These are phyloP conservation scores for Hydropsyche tenuis DNA, from an alignment of 1,140 invertebrate species.

Conservation along the genomic window DNA sequence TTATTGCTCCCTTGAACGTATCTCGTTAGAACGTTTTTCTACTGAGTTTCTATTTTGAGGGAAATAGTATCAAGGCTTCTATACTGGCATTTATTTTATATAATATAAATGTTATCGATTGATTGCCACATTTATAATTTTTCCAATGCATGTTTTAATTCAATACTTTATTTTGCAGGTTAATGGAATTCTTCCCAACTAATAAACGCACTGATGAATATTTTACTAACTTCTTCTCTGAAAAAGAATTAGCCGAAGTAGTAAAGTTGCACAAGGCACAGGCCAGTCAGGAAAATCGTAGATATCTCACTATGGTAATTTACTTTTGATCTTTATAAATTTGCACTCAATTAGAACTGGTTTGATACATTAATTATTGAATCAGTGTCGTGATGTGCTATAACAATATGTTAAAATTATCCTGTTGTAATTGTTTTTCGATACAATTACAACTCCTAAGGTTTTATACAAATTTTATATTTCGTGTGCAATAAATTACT, in stretches of 20 bases:
- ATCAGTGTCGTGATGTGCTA: conserved; percentile 40
- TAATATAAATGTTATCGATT: conserved; percentile 29
- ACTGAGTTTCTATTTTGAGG: neutral
- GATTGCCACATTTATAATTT: conserved; percentile 22
- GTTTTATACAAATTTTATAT: conserved; percentile 10
- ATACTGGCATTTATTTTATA: conserved; percentile 43
- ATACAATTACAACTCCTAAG: conserved; percentile 31
- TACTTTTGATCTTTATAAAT: neutral
- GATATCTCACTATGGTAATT: conserved; percentile 60
- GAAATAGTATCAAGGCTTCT: conserved; percentile 15
- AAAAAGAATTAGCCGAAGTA: conserved; percentile 85
- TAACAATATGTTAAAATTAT: conserved; percentile 29
- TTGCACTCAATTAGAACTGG: conserved; percentile 37
- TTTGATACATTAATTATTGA: conserved; percentile 26
- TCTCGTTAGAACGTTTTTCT: neutral
- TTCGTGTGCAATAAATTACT: conserved; percentile 19
- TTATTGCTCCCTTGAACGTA: neutral
- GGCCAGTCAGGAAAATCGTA: conserved; percentile 84
- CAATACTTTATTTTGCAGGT: conserved; percentile 60
- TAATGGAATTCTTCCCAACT: conserved; percentile 91
- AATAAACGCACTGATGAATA: conserved; percentile 91
- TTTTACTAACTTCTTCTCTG: conserved; percentile 83
- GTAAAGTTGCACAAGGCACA: conserved; percentile 90
- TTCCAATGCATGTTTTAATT: neutral
- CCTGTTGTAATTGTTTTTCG: conserved; percentile 23